Evolutionary conservation across 2,113 vertebrate species (phyloP), one percentile per base, ranked within the genome.

Genomic region (Uria aalge): DNA sequence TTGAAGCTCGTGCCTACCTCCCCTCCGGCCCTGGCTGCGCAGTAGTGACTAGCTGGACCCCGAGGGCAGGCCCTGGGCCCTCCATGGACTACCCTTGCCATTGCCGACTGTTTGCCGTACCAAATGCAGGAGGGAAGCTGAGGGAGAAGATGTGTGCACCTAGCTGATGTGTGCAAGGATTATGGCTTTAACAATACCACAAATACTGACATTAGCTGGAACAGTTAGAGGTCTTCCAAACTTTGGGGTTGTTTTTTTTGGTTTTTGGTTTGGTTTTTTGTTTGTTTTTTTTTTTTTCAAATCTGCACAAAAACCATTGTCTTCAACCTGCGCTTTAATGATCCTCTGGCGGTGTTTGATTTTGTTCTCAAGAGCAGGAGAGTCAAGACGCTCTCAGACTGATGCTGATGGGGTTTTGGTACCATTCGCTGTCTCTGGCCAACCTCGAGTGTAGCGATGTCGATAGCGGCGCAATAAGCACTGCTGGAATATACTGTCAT

Each of bases 1-100:
- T 78, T 57, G n/a, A 30, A 36, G 92, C 84, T 47, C 34, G 84
- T 82, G 77, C 52, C 93, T 78, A 88, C 93, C 94, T 96, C 90
- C 94, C 90, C 59, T 34, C 47, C 57, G 4, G 8, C 1, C 72
- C 27, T 36, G 22, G 68, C 80, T 55, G 52, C 2, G 15, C 20
- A 12, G 69, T 27, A 24, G 87, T 34, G 84, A 41, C 63, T 27
- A n/a, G 59, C 56, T 11, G 55, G 56, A 34, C 71, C 38, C 60
- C 3, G 3, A 52, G n/a, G 81, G 60, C 26, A 2, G 5, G 2
- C 22, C 27, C 64, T 26, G 34, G 15, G 16, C 41, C 23, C 40
- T 62, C 63, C 55, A 56, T 83, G 13, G 72, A 20, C 50, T 23
- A 1, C 4, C 64, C 56, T 23, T 47, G n/a, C 68, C 4, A 4